Percentiles rank a stretch among this genome's conserved stretches.
Conservation (phyloP, 2,113 vertebrate genomes). For the Podarcis muralis region DNA sequence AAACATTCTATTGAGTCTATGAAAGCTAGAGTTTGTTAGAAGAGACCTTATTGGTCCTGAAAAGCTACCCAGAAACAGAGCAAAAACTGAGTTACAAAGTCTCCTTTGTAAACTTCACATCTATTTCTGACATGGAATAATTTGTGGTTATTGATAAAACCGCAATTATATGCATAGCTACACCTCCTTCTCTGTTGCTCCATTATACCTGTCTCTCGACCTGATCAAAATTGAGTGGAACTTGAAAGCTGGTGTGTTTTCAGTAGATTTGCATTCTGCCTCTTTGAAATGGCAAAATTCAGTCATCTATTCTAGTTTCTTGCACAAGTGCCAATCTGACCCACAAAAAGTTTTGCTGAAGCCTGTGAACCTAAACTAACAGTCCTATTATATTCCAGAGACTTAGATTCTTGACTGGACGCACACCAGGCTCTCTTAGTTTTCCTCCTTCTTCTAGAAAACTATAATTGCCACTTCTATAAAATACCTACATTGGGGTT, state of each 20-base stretch:
- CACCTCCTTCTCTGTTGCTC: not conserved
- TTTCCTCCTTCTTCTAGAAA: not conserved
- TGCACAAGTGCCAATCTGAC: not conserved
- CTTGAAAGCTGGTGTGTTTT: not conserved
- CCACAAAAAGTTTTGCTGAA: not conserved
- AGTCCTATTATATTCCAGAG: not conserved
- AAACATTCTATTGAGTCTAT: not conserved
- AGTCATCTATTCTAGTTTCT: not conserved
- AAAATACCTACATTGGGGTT: not conserved
- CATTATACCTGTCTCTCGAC: not conserved
- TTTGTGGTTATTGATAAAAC: not conserved
- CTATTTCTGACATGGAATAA: not conserved
- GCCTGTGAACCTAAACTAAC: not conserved
- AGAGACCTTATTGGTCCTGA: not conserved
- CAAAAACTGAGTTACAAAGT: not conserved
- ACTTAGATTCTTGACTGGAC: not conserved
- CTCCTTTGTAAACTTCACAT: not conserved
- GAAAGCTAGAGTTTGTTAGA: not conserved
- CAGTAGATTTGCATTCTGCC: not conserved
- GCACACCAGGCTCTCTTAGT: not conserved
- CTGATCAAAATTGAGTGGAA: not conserved
- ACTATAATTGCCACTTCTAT: not conserved
- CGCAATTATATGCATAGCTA: not conserved
- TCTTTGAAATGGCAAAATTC: not conserved
- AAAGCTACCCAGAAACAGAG: not conserved